phyloP scores from a whole-genome alignment of 2,888 invertebrate species.

The Hyposoter dolosus region DNA sequence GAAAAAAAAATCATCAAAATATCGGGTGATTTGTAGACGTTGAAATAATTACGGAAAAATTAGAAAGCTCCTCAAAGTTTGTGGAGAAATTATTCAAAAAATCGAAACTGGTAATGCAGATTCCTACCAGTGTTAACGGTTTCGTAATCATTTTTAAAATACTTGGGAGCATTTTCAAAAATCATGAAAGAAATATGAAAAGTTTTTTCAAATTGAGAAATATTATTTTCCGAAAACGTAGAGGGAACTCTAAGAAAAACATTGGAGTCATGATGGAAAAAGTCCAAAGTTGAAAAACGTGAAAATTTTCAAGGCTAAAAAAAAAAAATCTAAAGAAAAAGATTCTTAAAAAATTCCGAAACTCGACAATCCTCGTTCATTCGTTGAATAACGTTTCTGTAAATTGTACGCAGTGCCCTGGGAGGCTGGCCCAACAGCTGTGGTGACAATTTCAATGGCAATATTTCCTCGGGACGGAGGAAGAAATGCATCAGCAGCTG shows the following conservation, averaged over 20 bases:
- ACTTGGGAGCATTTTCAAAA: too few species aligned
- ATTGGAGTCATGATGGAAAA: too few species aligned
- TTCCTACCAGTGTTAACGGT: too few species aligned
- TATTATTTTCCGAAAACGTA: too few species aligned
- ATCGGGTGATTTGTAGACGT: background rate
- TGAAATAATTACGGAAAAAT: background rate
- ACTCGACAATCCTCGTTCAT: background rate
- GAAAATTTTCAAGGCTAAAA: background rate
- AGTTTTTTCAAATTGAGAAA: too few species aligned
- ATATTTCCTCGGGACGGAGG: constrained; percentile 93
- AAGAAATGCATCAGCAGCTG: constrained; percentile 93
- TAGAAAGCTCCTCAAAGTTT: background rate
- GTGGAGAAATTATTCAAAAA: too few species aligned
- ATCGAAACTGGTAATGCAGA: too few species aligned
- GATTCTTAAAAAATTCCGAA: too few species aligned
- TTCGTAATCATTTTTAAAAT: too few species aligned
- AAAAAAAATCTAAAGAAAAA: too few species aligned
- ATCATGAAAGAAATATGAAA: too few species aligned
- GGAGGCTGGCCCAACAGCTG: constrained; percentile 85
- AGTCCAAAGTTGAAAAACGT: background rate
- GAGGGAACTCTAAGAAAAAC: too few species aligned
- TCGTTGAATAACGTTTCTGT: background rate
- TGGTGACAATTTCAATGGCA: constrained; percentile 93
- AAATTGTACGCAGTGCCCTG: constrained; percentile 75
- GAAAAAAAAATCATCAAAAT: background rate